These are phyloP conservation scores for Cerceris ruficornis DNA, from an alignment of 2,888 invertebrate species.

Conservation along the genomic window DNA sequence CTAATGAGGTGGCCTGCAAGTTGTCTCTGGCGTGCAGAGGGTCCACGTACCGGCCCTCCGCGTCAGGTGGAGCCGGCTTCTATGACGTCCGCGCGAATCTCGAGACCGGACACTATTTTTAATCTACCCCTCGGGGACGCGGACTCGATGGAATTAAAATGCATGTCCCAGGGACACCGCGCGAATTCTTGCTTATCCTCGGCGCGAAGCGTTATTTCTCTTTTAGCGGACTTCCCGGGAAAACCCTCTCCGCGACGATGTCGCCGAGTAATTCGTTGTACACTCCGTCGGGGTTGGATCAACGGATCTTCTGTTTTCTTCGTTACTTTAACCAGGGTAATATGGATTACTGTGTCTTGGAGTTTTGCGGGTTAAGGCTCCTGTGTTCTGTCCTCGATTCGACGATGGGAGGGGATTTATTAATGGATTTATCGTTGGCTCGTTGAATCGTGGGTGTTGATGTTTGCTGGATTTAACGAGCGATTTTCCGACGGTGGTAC, in stretches of 20 bases:
- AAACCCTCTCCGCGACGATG: slow-evolving; percentile 16
- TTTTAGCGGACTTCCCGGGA: slow-evolving; percentile 39
- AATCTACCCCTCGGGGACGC: slow-evolving; percentile 61
- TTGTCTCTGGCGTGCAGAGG: slow-evolving; percentile 62
- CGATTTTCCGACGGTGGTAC: neutral
- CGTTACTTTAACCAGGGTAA: too few species aligned
- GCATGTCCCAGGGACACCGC: slow-evolving; percentile 51
- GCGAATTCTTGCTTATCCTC: slow-evolving; percentile 53
- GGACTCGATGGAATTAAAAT: slow-evolving; percentile 68
- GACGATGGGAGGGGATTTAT: too few species aligned
- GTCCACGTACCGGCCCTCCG: slow-evolving; percentile 26
- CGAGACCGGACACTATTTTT: slow-evolving; percentile 68
- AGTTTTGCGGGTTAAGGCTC: too few species aligned
- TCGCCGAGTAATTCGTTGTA: slow-evolving; percentile 35
- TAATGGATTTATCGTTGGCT: too few species aligned
- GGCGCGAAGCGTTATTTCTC: slow-evolving; percentile 51
- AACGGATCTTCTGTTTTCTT: slow-evolving; percentile 11
- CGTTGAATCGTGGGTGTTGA: neutral
- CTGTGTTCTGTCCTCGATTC: too few species aligned
- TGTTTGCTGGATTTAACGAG: neutral
- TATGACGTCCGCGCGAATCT: slow-evolving; percentile 63
- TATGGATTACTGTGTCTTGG: too few species aligned
- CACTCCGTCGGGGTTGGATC: slow-evolving; percentile 20
- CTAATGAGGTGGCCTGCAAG: slow-evolving; percentile 75
- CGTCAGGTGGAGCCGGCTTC: slow-evolving; percentile 55